Evolutionary conservation across 2,797 vertebrate genomes (phyloP).

Genomic region (Megaceryle alcyon): DNA sequence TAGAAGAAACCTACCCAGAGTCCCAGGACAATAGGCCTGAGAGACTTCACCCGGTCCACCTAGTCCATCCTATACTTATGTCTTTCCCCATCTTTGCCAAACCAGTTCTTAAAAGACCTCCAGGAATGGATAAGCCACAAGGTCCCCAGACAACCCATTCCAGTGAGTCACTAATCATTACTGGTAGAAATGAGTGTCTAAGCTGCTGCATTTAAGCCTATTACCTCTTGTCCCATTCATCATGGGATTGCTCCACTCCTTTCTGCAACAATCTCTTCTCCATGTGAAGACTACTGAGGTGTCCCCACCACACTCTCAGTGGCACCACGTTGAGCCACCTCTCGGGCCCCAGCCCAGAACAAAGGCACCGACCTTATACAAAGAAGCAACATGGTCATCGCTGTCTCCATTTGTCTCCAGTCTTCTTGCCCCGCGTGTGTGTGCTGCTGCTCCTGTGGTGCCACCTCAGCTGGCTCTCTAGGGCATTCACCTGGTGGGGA

Average conservation of each 20-base stretch:
- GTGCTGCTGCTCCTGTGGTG: conserved; percentile 6
- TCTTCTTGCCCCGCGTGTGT: not conserved
- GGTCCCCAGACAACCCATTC: conserved; percentile 39
- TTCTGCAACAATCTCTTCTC: not conserved
- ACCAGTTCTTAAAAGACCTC: conserved; percentile 61
- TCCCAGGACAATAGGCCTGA: not conserved
- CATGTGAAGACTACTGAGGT: not conserved
- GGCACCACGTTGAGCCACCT: not conserved
- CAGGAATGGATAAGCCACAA: conserved; percentile 40
- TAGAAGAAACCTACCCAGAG: conserved; percentile 36
- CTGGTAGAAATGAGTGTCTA: conserved; percentile 2
- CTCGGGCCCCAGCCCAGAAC: not conserved
- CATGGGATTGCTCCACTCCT: not conserved
- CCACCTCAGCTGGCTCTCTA: conserved; percentile 63
- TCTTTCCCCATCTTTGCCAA: conserved; percentile 65
- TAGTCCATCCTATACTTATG: conserved; percentile 58
- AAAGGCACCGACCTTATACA: not conserved
- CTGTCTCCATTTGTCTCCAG: conserved; percentile 11
- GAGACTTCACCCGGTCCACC: conserved; percentile 45
- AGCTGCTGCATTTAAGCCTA: not conserved
- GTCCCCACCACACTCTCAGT: not conserved
- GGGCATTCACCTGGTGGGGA: conserved; percentile 30
- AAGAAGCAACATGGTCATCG: not conserved
- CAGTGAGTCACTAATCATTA: conserved; percentile 57
- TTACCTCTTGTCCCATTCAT: conserved; percentile 37